These are phyloP conservation scores for Fistularia commersonii DNA, from an alignment of 2,797 vertebrate genomes.

Conservation along the genomic window DNA sequence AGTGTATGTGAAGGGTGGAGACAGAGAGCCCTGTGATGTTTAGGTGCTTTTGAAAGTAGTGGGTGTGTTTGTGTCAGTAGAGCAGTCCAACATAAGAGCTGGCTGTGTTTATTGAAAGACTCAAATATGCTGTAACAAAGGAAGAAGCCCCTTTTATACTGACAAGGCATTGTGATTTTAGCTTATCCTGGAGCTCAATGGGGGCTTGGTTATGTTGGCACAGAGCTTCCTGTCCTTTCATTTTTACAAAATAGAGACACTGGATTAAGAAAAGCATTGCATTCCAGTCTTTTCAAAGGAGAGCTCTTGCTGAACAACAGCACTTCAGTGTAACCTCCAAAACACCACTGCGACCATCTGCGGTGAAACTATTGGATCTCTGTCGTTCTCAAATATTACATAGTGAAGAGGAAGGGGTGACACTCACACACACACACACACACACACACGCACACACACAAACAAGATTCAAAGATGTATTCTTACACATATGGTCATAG, in stretches of 20 bases:
- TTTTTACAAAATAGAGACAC: constrained; percentile 11
- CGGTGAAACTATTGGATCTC: no score
- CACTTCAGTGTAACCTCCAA: neutral
- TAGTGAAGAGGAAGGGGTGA: no score
- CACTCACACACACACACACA: no score
- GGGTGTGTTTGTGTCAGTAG: constrained; percentile 13
- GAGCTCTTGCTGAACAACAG: constrained; percentile 5
- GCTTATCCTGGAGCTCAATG: constrained; percentile 42
- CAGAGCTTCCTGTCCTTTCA: constrained; percentile 14
- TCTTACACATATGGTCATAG: no score
- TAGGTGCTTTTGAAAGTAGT: constrained; percentile 4
- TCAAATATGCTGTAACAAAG: constrained; percentile 31
- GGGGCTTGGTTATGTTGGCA: constrained; percentile 25
- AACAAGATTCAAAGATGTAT: no score
- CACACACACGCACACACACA: no score
- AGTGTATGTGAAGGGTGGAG: no score
- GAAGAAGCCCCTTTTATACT: constrained; percentile 9
- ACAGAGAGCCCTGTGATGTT: no score
- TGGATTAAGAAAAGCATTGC: constrained; percentile 16
- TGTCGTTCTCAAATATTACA: no score
- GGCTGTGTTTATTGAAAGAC: constrained; percentile 10
- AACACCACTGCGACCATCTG: no score
- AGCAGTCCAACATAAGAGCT: constrained; percentile 18
- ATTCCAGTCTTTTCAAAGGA: constrained; percentile 23
- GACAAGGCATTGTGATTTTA: constrained; percentile 16